phyloP scores from a whole-genome alignment of 2,888 invertebrate species.

The Drosophila emarginata region DNA sequence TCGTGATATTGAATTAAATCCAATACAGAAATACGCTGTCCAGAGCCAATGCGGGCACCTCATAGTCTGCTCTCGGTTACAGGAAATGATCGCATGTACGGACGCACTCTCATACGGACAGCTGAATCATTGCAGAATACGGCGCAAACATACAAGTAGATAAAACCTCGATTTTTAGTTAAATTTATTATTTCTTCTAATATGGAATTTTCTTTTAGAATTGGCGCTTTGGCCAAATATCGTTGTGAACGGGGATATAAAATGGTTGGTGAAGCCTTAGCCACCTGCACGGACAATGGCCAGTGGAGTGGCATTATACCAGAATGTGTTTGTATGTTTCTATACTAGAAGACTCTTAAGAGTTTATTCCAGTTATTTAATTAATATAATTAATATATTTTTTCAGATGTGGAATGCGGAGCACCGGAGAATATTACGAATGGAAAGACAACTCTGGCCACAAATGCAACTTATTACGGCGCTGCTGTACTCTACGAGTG shows the following conservation, averaged over 20 bases:
- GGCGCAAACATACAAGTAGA: constrained; percentile 89
- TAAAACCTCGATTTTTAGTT: not conserved
- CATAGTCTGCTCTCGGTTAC: constrained; percentile 94
- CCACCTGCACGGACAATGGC: constrained; percentile 93
- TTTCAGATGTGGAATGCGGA: constrained; percentile 92
- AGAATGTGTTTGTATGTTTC: constrained; percentile 90
- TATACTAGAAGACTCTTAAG: not conserved
- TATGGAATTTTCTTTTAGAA: constrained; percentile 76
- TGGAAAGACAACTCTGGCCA: constrained; percentile 90
- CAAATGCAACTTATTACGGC: constrained; percentile 94
- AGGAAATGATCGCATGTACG: constrained; percentile 95
- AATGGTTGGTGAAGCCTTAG: constrained; percentile 91
- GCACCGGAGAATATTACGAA: constrained; percentile 88
- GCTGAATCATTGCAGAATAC: constrained; percentile 86
- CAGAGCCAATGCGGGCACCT: constrained; percentile 91
- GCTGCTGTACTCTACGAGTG: constrained; percentile 93
- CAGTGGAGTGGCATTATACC: constrained; percentile 93
- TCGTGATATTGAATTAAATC: not conserved
- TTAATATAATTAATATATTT: not conserved
- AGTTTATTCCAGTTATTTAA: not conserved
- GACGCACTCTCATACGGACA: constrained; percentile 91
- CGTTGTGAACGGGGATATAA: constrained; percentile 95
- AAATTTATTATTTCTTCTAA: not conserved
- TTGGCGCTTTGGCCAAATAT: constrained; percentile 93
- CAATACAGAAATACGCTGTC: constrained; percentile 90